Base-by-base conservation (phyloP, 1,140 invertebrate genomes). In the Belonocnema kinseyi region DNA sequence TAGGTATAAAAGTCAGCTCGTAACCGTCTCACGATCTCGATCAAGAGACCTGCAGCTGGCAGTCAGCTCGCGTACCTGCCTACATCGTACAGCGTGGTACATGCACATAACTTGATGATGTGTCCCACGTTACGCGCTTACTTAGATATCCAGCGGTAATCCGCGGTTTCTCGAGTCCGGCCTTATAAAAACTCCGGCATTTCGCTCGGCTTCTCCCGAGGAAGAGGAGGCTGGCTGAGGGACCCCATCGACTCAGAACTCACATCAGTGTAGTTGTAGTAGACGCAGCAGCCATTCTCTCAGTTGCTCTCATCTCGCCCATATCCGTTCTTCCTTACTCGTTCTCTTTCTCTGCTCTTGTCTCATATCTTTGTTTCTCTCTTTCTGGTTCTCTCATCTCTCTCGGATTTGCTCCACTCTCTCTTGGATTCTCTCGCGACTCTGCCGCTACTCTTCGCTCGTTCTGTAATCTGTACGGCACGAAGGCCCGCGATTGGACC, bases 381-480 rank as follows among this genome's bases (percentile, higher is more conserved):
- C 40, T 17, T 19, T 74, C 76, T 75, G 52, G 66, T 56, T 74
- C 75, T 74, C 75, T 73, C 74, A 40, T 71, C 72, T 76, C 73
- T 72, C 77, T 77, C 72, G 19, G 51, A 74, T 72, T 46, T 61
- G 78, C 52, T 73, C 19, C 79, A 72, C 78, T 84, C 76, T 71
- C 73, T 71, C 61, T 54, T 46, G 19, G 11, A 76, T 74, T 81
- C 76, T 75, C 79, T 80, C 75, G 74, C 75, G 77, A 76, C 76
- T 76, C 77, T 78, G 53, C 70, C 82, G 77, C 40, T 76, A 76
- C 71, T 85, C 82, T 82, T 82, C 74, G 56, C 78, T 87, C 87
- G 84, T 89, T 86, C 85, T 78, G 86, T 88, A 88, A 89, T 89
- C 86, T 87, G 86, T 87, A 87, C 83, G 81, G 88, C 82, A 87